Evolutionary conservation across 2,888 invertebrate genomes (phyloP).

Genomic region (Melanophora roralis): DNA sequence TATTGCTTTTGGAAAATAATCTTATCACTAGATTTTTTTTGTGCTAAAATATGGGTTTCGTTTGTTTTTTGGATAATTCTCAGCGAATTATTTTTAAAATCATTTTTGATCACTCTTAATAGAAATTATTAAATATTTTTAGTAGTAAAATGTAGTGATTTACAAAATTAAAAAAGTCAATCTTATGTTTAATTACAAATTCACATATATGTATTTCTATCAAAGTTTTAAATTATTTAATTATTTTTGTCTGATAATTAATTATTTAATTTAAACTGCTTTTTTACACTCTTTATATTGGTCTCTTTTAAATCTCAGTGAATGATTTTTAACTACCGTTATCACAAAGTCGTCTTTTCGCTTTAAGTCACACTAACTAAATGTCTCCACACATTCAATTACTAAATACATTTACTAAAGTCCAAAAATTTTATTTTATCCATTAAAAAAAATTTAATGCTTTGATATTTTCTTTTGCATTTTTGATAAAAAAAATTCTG

Average conservation of each 20-base stretch:
- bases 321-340: not conserved
- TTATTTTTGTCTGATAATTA: conserved; percentile 8
- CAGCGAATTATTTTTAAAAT: too few relatives aligned
- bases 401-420: not conserved
- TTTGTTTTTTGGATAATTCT: not conserved
- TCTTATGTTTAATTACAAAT: too few relatives aligned
- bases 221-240: conserved; percentile 19
- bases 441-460: not conserved
- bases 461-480: not conserved
- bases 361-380: conserved; percentile 4
- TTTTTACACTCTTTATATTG: too few relatives aligned
- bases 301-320: not conserved
- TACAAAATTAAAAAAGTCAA: too few relatives aligned
- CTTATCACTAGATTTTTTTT: conserved; percentile 54
- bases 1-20: conserved; percentile 55
- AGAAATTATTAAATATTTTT: too few relatives aligned
- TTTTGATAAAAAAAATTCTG: conserved; percentile 26
- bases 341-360: not conserved
- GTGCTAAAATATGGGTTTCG: not conserved
- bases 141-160: too few relatives aligned
- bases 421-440: not conserved
- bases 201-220: not conserved
- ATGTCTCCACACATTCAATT: conserved; percentile 7
- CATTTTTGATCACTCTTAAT: too few relatives aligned
- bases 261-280: not conserved